These are phyloP conservation scores for Heliconius melpomene DNA, from an alignment of 1,140 invertebrate genomes.

Conservation along the genomic window DNA sequence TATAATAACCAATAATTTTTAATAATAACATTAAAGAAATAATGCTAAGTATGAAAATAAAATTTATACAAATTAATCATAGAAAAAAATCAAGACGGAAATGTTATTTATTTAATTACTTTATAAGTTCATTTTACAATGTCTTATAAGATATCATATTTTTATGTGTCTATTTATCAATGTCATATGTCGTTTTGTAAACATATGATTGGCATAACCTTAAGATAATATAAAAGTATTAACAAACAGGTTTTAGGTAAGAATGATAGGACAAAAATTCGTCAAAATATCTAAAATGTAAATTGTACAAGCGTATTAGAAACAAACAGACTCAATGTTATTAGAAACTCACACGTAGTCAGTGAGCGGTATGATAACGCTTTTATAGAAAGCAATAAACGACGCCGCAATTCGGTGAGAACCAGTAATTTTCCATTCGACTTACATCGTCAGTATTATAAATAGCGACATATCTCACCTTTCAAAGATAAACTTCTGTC, in stretches of 20 bases:
- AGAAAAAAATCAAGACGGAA: too few species aligned
- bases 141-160: not conserved
- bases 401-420: slow-evolving; percentile 63
- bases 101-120: not conserved
- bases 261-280: not conserved
- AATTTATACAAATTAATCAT: too few species aligned
- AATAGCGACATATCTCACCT: slow-evolving; percentile 67
- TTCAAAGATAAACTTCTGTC: slow-evolving; percentile 73
- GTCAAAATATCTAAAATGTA: not conserved
- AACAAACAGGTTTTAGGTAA: not conserved
- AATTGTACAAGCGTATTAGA: not conserved
- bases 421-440: slow-evolving; percentile 74
- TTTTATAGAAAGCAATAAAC: slow-evolving; percentile 72
- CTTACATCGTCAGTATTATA: slow-evolving; percentile 49
- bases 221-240: slow-evolving; percentile 7
- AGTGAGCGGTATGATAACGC: slow-evolving; percentile 65
- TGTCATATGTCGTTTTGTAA: slow-evolving; percentile 33
- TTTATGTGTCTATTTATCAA: slow-evolving; percentile 17
- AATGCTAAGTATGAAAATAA: too few species aligned
- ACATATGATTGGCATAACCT: slow-evolving; percentile 34
- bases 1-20: too few species aligned
- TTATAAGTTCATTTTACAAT: not conserved
- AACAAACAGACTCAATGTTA: slow-evolving; percentile 55
- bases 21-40: too few species aligned
- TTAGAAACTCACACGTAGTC: slow-evolving; percentile 75